These are phyloP conservation scores for Cheilosia impressa DNA, from an alignment of 2,888 invertebrate genomes.

Conservation along the genomic window DNA sequence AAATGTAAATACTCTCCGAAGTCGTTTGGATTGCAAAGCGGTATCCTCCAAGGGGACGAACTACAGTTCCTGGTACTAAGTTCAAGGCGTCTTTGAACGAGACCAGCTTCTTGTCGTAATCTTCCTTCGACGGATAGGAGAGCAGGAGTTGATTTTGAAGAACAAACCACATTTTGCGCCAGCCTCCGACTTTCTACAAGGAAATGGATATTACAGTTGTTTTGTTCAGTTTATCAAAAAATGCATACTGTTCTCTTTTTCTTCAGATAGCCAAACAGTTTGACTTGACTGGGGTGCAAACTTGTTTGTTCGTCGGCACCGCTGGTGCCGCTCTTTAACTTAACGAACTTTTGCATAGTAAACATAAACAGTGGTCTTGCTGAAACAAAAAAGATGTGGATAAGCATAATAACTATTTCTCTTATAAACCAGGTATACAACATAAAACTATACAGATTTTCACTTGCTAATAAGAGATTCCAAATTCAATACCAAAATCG, in stretches of 20 bases:
- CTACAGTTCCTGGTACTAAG: constrained; percentile 80
- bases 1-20: constrained; percentile 79
- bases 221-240: not conserved
- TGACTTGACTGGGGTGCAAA: constrained; percentile 76
- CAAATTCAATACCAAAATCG: too few relatives aligned
- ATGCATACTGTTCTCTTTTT: constrained; percentile 80
- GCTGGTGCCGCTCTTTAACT: constrained; percentile 30
- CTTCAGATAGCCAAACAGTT: constrained; percentile 80
- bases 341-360: constrained; percentile 67
- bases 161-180: constrained; percentile 80
- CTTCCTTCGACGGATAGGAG: constrained; percentile 79
- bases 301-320: constrained; percentile 47
- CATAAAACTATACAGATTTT: too few relatives aligned
- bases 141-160: constrained; percentile 80
- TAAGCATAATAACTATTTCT: too few relatives aligned
- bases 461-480: too few relatives aligned
- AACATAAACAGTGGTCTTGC: not conserved
- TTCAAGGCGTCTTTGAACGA: constrained; percentile 80
- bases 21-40: constrained; percentile 80
- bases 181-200: constrained; percentile 80
- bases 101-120: constrained; percentile 80
- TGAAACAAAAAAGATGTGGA: not conserved
- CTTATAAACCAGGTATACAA: too few relatives aligned
- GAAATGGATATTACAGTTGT: not conserved
- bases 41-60: constrained; percentile 79